Base-by-base conservation (phyloP, 1,140 invertebrate genomes). In the Notospermus geniculatus region DNA sequence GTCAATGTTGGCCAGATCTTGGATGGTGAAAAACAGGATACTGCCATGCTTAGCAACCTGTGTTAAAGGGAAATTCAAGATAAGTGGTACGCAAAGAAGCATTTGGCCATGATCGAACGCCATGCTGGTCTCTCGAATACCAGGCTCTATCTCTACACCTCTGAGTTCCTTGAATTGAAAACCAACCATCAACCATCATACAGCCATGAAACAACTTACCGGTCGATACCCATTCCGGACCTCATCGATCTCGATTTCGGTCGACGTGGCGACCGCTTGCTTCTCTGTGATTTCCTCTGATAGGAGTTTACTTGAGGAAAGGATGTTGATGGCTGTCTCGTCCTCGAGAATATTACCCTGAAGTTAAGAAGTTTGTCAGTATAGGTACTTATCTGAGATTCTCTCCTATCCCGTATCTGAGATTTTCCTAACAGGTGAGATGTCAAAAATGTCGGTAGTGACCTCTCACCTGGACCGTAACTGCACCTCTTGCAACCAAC, bases 281-380 rank as follows among this genome's bases (percentile, higher is more conserved):
- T 71, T 94, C 64, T 82, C 78, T 76, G 29, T 74, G 29, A 85
- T 85, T 69, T 85, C 83, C 66, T 82, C 78, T 0, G 84, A 83
- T 52, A 85, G 64, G 43, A 88, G 83, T 83, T 96, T 96, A 65
- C 93, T 96, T 0, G 91, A 92, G 0, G 93, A 93, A 22, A 97
- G 83, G 67, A 95, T 92, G 72, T 91, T 88, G 60, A 96, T 94
- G 4, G 93, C 94, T 0, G 90, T 94, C 82, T 98, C 95, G 80
- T 97, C 93, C 76, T 98, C 94, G 28, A 97, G 82, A 59, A 98
- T 95, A 78, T 97, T 97, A 4, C 93, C 93, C 77, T 88, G 60
- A 13, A 62, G 1, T 15, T 4, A 5, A 50, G n/a, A 19, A 50
- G 57, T n/a, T n/a, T n/a, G n/a, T n/a, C n/a, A n/a, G n/a, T n/a